phyloP scores from a whole-genome alignment of 2,888 invertebrate species.

The Parochlus steinenii region DNA sequence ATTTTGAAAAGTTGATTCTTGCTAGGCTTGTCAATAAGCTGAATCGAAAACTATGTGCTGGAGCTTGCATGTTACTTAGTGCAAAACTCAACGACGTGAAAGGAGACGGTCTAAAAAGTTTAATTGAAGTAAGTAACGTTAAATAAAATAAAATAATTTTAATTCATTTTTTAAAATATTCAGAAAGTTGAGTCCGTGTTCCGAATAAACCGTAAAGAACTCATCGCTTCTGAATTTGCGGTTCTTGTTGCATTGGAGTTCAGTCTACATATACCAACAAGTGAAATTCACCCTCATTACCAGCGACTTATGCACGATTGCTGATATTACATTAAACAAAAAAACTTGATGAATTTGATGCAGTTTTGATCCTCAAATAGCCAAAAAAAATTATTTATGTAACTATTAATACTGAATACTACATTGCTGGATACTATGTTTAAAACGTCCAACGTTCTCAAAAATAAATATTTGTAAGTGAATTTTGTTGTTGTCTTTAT shows the following conservation, averaged over 20 bases:
- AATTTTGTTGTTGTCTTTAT: no score
- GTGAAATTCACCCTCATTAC: conserved; percentile 88
- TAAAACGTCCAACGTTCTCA: no score
- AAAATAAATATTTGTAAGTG: no score
- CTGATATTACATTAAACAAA: conserved; percentile 47
- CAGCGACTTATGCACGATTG: conserved; percentile 86
- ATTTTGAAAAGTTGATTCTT: conserved; percentile 90
- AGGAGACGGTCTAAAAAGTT: conserved; percentile 65
- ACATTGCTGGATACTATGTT: no score
- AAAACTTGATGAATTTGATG: no score
- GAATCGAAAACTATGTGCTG: conserved; percentile 90
- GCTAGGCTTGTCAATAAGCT: conserved; percentile 85
- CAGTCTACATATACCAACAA: conserved; percentile 77
- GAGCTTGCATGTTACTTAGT: conserved; percentile 81
- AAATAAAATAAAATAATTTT: background rate
- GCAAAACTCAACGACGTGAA: conserved; percentile 96
- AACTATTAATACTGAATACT: no score
- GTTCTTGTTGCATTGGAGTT: conserved; percentile 90
- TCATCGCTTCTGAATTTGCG: conserved; percentile 84
- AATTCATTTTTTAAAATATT: conserved; percentile 17
- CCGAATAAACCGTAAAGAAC: conserved; percentile 75
- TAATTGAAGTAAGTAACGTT: conserved; percentile 58
- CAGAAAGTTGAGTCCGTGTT: conserved; percentile 84
- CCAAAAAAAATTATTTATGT: no score
- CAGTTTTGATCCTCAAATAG: no score